Conservation (phyloP, 2,797 vertebrate species). For the Myripristis jacobus region DNA sequence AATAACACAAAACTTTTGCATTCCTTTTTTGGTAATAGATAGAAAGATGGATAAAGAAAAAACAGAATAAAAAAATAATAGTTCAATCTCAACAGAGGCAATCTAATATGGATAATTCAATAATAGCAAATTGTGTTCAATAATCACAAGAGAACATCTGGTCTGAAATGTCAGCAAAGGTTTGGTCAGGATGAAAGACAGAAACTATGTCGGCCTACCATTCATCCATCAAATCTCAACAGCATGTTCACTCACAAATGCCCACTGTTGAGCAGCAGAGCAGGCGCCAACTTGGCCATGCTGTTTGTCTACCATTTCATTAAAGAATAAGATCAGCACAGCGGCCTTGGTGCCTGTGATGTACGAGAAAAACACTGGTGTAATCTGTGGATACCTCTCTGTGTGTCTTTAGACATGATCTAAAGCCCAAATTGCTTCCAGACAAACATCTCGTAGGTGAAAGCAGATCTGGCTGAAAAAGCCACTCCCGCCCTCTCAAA, state of each 20-base stretch:
- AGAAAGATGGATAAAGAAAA: constrained; percentile 43
- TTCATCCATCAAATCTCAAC: constrained; percentile 66
- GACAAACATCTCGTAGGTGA: constrained; percentile 64
- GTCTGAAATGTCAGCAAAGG: constrained; percentile 58
- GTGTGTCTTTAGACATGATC: constrained; percentile 52
- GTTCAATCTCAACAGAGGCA: constrained; percentile 33
- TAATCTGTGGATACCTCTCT: constrained; percentile 61
- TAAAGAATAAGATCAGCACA: constrained; percentile 51
- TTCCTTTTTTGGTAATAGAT: constrained; percentile 14
- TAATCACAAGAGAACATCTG: constrained; percentile 62
- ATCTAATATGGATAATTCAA: constrained; percentile 46
- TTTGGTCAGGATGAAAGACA: constrained; percentile 52
- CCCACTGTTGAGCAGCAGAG: constrained; percentile 41
- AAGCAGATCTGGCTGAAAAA: constrained; percentile 59
- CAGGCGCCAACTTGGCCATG: constrained; percentile 38
- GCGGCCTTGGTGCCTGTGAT: constrained; percentile 45
- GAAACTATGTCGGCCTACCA: constrained; percentile 43
- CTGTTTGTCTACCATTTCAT: constrained; percentile 52
- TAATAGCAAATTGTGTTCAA: constrained; percentile 32
- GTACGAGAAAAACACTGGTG: constrained; percentile 46
- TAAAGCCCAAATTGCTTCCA: constrained; percentile 74
- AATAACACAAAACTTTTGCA: constrained; percentile 14
- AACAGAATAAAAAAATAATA: constrained; percentile 1
- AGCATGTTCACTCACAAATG: constrained; percentile 49
- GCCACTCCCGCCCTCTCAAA: constrained; percentile 45